Conservation (phyloP, 2,113 vertebrate species). For the Isurus oxyrinchus region DNA sequence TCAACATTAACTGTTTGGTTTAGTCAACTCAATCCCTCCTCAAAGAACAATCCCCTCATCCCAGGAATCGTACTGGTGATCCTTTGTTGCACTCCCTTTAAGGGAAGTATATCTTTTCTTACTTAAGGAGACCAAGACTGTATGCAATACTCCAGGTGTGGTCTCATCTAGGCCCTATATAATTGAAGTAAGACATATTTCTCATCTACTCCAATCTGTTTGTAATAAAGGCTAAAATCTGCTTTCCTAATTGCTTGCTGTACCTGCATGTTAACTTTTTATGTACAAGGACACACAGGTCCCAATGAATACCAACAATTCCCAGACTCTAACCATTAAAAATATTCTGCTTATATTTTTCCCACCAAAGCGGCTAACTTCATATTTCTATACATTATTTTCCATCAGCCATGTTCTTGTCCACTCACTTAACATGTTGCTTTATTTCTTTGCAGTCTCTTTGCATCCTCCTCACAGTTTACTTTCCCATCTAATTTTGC, state of each 20-base stretch:
- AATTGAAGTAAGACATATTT: neutral
- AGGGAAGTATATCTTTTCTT: neutral
- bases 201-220: neutral
- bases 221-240: neutral
- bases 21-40: neutral
- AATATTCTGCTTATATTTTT: too few relatives aligned
- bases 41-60: neutral
- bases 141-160: neutral
- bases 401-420: neutral
- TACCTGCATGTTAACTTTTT: neutral
- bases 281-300: neutral
- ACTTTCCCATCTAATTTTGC: too few relatives aligned
- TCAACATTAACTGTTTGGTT: too few relatives aligned
- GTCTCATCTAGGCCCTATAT: neutral
- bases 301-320: neutral
- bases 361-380: neutral
- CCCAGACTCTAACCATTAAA: neutral
- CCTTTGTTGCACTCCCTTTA: neutral
- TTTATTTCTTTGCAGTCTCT: too few relatives aligned
- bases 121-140: neutral
- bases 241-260: neutral
- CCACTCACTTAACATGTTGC: too few relatives aligned
- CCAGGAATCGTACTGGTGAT: neutral
- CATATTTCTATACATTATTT: neutral
- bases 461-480: too few relatives aligned